Conservation (phyloP, 2,113 vertebrate genomes). For the Pterocles gutturalis region DNA sequence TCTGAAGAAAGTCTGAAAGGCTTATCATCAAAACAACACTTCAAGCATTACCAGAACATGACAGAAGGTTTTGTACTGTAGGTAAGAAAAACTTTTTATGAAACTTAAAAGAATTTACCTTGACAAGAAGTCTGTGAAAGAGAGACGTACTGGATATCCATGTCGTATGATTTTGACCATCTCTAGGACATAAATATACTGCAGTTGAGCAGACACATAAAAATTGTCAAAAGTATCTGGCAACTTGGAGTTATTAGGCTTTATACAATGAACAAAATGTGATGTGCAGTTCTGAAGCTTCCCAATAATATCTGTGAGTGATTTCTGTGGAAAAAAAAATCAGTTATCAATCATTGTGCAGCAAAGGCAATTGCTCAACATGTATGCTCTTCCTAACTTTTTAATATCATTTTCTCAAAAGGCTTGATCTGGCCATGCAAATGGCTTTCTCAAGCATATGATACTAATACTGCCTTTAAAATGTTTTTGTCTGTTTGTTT, state of each 20-base stretch:
- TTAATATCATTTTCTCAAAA: neutral
- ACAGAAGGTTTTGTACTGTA: neutral
- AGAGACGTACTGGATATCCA: conserved; percentile 89
- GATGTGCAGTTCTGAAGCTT: conserved; percentile 86
- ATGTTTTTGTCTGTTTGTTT: too few species aligned
- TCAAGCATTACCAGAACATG: neutral
- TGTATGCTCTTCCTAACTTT: neutral
- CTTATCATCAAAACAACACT: neutral
- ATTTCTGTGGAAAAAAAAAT: conserved; percentile 77
- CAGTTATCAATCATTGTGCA: neutral
- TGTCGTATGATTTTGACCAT: conserved; percentile 93
- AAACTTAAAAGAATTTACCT: conserved; percentile 77
- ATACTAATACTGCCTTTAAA: neutral
- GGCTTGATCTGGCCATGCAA: neutral
- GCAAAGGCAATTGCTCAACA: neutral
- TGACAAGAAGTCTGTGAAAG: conserved; percentile 88
- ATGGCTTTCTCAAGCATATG: neutral
- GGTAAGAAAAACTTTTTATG: neutral
- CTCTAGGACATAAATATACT: conserved; percentile 91
- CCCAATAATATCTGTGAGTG: conserved; percentile 85
- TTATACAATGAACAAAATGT: conserved; percentile 91
- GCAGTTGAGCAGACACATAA: conserved; percentile 92
- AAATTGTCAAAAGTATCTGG: conserved; percentile 88
- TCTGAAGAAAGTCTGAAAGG: neutral
- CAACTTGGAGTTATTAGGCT: conserved; percentile 84